These are phyloP conservation scores for Penaeus monodon DNA, from an alignment of 2,888 invertebrate genomes.

Conservation along the genomic window DNA sequence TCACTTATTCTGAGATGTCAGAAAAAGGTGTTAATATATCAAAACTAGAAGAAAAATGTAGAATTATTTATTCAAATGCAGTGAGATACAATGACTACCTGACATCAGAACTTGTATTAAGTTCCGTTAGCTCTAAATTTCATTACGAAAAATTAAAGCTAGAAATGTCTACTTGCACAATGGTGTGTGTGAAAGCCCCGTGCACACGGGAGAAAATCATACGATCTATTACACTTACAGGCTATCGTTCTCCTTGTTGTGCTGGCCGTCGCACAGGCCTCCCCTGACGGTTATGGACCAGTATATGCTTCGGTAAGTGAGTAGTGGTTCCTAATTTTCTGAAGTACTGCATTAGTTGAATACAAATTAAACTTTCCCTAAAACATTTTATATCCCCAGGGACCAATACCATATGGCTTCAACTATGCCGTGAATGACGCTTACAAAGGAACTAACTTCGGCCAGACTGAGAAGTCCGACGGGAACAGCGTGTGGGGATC, in stretches of 20 bases:
- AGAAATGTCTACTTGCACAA: no score
- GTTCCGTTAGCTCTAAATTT: no score
- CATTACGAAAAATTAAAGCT: no score
- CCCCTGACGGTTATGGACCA: slow-evolving; percentile 19
- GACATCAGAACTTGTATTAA: no score
- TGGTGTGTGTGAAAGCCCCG: no score
- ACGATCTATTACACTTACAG: no score
- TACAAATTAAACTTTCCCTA: not conserved
- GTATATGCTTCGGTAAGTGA: slow-evolving; percentile 3
- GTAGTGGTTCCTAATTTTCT: not conserved
- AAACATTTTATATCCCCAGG: slow-evolving; percentile 69
- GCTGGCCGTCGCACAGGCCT: not conserved
- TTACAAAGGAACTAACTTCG: slow-evolving; percentile 75
- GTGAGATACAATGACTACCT: no score
- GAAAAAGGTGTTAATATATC: no score
- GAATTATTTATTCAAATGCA: no score
- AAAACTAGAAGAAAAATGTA: no score
- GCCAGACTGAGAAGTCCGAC: slow-evolving; percentile 77
- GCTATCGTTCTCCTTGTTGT: not conserved
- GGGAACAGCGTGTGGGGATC: slow-evolving; percentile 77
- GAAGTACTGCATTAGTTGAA: not conserved
- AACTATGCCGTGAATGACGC: slow-evolving; percentile 78
- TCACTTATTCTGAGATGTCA: no score
- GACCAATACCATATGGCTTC: slow-evolving; percentile 77
- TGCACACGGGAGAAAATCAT: no score